Evolutionary conservation across 1,140 invertebrate genomes (phyloP).

Genomic region (Bombus turneri): DNA sequence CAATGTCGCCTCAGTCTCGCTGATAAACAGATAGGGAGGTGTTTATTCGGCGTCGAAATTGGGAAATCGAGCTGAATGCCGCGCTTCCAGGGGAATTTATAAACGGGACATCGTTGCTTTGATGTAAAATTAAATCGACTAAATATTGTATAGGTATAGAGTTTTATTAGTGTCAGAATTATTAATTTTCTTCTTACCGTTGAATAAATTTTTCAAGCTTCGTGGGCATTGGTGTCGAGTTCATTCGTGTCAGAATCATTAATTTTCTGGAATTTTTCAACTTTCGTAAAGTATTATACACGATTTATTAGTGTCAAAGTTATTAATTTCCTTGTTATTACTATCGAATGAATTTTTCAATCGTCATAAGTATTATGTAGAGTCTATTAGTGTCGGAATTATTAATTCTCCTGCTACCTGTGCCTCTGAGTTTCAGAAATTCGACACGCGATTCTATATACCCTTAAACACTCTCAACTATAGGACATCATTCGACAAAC

Average conservation of each 20-base stretch:
- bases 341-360: neutral
- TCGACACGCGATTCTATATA: too few species aligned
- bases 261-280: too few species aligned
- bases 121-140: too few species aligned
- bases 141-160: neutral
- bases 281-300: neutral
- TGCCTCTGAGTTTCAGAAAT: too few species aligned
- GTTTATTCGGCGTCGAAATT: constrained; percentile 2
- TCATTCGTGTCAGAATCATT: too few species aligned
- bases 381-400: neutral
- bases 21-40: neutral
- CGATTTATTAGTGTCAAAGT: neutral
- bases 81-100: neutral
- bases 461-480: too few species aligned
- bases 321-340: neutral
- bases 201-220: too few species aligned
- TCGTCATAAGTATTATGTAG: neutral
- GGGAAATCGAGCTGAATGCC: neutral
- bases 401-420: too few species aligned
- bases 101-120: neutral
- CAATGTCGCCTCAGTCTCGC: neutral
- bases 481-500: neutral
- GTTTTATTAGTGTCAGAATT: neutral
- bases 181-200: too few species aligned
- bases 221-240: too few species aligned